Evolutionary conservation across 1,140 invertebrate genomes (phyloP).

Genomic region (Neodiprion virginianus): DNA sequence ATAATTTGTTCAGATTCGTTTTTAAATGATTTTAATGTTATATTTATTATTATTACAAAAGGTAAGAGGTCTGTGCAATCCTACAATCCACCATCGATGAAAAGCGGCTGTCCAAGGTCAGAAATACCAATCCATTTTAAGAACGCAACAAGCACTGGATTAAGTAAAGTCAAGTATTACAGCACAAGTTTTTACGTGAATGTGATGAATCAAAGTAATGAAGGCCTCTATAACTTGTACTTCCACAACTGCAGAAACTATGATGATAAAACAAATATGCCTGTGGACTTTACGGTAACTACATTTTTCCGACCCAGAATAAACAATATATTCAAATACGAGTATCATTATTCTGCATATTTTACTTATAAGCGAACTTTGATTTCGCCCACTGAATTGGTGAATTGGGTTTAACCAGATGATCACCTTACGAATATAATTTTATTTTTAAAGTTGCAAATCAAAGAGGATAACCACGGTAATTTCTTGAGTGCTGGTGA

Average conservation of each 20-base stretch:
- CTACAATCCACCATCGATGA: no score
- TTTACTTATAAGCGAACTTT: conserved; percentile 30
- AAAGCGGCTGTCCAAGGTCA: conserved; percentile 38
- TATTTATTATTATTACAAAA: no score
- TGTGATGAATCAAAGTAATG: conserved; percentile 78
- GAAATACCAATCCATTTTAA: conserved; percentile 47
- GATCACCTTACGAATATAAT: no score
- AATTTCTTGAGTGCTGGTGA: conserved; percentile 97
- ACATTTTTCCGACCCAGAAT: background rate
- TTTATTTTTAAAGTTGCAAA: conserved; percentile 73
- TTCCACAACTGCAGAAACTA: conserved; percentile 94
- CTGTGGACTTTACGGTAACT: conserved; percentile 73
- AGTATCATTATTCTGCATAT: background rate
- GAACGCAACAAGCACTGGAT: conserved; percentile 37
- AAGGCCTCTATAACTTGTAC: conserved; percentile 94
- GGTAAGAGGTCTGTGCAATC: no score
- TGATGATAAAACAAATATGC: conserved; percentile 55
- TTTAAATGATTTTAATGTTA: no score
- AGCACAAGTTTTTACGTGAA: conserved; percentile 76
- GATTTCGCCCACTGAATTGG: background rate
- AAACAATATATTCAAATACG: no score
- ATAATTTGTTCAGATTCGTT: no score
- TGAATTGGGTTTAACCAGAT: no score
- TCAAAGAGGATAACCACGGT: conserved; percentile 82
- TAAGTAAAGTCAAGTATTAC: conserved; percentile 39